Evolutionary conservation across 2,797 vertebrate genomes (phyloP).

Genomic region (Pipistrellus pygmaeus): DNA sequence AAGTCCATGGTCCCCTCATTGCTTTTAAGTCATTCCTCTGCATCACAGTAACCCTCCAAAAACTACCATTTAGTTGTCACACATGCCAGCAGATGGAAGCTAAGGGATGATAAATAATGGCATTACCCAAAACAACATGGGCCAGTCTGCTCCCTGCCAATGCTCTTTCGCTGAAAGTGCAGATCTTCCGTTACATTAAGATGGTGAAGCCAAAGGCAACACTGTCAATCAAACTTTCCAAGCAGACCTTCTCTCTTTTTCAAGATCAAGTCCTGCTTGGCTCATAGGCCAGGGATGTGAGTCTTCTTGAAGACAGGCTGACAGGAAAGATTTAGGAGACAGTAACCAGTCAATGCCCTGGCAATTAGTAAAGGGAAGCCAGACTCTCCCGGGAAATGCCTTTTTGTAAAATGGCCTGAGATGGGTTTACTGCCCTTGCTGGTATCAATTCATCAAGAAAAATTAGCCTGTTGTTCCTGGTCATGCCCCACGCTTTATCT

Average conservation of each 20-base stretch:
- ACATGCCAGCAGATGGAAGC: slow-evolving; percentile 27
- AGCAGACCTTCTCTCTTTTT: background rate
- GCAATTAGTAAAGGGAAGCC: background rate
- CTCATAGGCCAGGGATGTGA: background rate
- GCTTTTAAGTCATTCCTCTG: slow-evolving; percentile 75
- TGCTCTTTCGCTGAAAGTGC: background rate
- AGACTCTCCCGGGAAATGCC: background rate
- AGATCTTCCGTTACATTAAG: background rate
- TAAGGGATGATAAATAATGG: slow-evolving; percentile 63
- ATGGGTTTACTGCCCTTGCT: background rate
- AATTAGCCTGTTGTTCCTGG: background rate
- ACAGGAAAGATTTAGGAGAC: background rate
- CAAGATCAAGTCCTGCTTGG: background rate
- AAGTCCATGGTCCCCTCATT: slow-evolving; percentile 58
- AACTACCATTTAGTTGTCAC: slow-evolving; percentile 53
- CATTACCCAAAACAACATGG: slow-evolving; percentile 20
- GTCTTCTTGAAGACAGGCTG: background rate
- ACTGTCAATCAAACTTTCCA: background rate
- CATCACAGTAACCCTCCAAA: slow-evolving; percentile 21
- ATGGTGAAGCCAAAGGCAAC: background rate
- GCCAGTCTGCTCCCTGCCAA: background rate
- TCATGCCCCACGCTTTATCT: background rate
- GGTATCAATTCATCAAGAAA: background rate
- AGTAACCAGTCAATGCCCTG: background rate
- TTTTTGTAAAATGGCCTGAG: background rate